These are phyloP conservation scores for Holacanthus passer DNA, from an alignment of 2,113 vertebrate species.

Conservation along the genomic window DNA sequence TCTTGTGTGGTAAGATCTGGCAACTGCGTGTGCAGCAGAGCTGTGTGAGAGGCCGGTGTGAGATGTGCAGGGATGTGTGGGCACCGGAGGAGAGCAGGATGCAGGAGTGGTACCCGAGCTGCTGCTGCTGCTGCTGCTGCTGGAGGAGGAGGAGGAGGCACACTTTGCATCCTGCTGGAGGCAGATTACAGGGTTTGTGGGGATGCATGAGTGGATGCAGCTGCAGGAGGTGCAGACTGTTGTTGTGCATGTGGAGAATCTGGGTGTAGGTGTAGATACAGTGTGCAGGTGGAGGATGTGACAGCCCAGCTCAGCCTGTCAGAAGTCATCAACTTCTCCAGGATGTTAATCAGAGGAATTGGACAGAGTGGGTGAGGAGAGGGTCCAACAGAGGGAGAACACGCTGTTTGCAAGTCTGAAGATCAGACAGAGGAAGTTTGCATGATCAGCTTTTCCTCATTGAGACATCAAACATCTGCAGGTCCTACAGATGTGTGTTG, in stretches of 20 bases:
- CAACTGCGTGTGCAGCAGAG: constrained; percentile 58
- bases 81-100: constrained; percentile 41
- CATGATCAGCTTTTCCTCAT: not conserved
- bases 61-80: constrained; percentile 48
- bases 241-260: constrained; percentile 31
- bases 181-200: not conserved
- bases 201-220: constrained; percentile 27
- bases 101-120: constrained; percentile 24
- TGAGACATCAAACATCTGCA: constrained; percentile 3
- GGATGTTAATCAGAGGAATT: not conserved
- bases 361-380: not conserved
- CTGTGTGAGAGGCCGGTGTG: constrained; percentile 42
- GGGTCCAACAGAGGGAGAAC: constrained; percentile 13
- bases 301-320: not conserved
- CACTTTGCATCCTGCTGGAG: not conserved
- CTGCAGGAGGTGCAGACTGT: constrained; percentile 48
- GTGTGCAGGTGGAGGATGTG: not conserved
- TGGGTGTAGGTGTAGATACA: constrained; percentile 2
- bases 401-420: not conserved
- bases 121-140: constrained; percentile 23
- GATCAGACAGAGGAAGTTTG: constrained; percentile 15
- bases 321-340: constrained; percentile 27
- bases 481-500: not conserved
- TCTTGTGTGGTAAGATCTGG: constrained; percentile 76
- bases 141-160: constrained; percentile 18